phyloP scores from a whole-genome alignment of 2,888 invertebrate genomes.

The Epinotia demarniana region DNA sequence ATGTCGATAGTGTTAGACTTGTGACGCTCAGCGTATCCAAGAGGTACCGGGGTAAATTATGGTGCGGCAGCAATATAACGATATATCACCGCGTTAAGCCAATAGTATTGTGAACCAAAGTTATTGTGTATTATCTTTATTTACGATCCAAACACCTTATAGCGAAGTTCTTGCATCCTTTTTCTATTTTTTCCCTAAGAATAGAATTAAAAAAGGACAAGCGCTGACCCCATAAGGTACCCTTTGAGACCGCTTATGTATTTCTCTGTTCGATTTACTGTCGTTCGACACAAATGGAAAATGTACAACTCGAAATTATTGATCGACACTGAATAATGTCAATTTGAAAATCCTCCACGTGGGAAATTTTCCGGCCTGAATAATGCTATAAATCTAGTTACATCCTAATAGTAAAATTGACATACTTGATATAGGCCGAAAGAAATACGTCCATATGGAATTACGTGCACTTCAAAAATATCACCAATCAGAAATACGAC shows the following conservation, averaged over 20 bases:
- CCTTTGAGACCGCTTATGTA: not conserved
- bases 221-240: not conserved
- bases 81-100: constrained; percentile 16
- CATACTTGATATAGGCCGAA: too few relatives aligned
- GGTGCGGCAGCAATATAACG: not conserved
- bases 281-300: too few relatives aligned
- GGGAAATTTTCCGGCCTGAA: too few relatives aligned
- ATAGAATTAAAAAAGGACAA: not conserved
- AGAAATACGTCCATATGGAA: too few relatives aligned
- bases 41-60: not conserved
- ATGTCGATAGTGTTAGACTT: not conserved
- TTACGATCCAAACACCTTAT: constrained; percentile 2
- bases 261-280: not conserved
- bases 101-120: constrained; percentile 52
- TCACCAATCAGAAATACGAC: too few relatives aligned
- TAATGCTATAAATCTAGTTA: too few relatives aligned
- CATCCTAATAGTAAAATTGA: too few relatives aligned
- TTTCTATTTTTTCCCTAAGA: not conserved
- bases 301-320: too few relatives aligned
- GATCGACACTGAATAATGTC: too few relatives aligned
- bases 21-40: too few relatives aligned
- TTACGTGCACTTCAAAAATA: too few relatives aligned
- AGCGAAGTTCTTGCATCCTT: not conserved
- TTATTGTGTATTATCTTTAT: constrained; percentile 42
- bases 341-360: too few relatives aligned